Conservation (phyloP, 1,140 invertebrate species). For the Ephestia elutella region DNA sequence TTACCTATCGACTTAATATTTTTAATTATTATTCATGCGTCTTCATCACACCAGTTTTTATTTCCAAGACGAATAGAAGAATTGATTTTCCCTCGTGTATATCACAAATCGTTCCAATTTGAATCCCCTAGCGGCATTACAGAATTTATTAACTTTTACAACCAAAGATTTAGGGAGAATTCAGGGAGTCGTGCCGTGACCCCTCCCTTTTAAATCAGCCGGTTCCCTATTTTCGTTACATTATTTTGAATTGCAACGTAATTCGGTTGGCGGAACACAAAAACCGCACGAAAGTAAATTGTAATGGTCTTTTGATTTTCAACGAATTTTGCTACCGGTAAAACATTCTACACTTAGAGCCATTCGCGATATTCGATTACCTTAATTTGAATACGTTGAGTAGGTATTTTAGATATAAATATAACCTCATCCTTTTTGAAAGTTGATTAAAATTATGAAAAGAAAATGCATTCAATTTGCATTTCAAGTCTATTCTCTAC, state of each 20-base stretch:
- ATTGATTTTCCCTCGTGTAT: background rate
- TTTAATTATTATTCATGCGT: too few species aligned
- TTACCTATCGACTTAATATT: too few species aligned
- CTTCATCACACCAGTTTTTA: too few species aligned
- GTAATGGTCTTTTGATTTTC: background rate
- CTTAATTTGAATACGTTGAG: too few species aligned
- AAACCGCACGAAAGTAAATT: background rate
- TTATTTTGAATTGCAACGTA: constrained; percentile 2
- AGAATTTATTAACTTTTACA: constrained; percentile 4
- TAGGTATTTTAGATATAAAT: too few species aligned
- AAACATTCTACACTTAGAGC: background rate
- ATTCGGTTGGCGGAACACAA: background rate
- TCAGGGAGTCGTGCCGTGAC: constrained; percentile 1
- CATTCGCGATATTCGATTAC: too few species aligned
- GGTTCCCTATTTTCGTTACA: background rate
- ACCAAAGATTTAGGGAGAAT: constrained; percentile 1
- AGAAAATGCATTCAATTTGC: too few species aligned
- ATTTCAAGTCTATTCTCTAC: too few species aligned
- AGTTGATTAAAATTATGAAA: too few species aligned
- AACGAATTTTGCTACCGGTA: background rate
- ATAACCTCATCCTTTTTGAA: too few species aligned
- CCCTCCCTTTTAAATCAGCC: constrained; percentile 4
- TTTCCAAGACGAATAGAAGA: background rate
- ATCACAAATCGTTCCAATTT: background rate
- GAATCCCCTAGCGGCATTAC: background rate